Evolutionary conservation across 2,113 vertebrate genomes (phyloP), one percentile per base, ranked within the genome.

Genomic region (Probosciger aterrimus): DNA sequence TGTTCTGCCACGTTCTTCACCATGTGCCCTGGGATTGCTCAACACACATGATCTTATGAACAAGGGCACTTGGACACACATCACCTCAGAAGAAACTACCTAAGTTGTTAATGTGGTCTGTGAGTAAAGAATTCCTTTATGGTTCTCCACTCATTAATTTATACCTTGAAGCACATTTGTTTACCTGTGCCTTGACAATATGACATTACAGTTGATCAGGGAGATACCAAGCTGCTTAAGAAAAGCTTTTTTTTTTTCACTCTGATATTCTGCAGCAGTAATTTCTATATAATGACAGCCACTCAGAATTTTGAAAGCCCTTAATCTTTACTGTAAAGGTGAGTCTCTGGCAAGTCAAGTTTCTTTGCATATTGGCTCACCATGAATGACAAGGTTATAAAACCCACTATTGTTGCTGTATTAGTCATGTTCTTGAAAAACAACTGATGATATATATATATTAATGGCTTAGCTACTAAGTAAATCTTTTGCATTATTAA

Each of bases 401-500:
- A 92, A 35, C 16, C 15, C 28, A 49, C 28, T 70, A 24, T 31
- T 70, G 75, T 59, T 95, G 57, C 87, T 73, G 63, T 49, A 57
- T 90, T 85, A 93, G 69, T 91, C 69, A 82, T 44, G 47, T 68
- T 73, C 83, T 64, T 62, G 37, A 91, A 85, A 94, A 87, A 5
- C 27, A 86, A 3, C 8, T 64, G 41, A 57, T 76, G 31, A 37
- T 76, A 37, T 64, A 37, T 91, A 69, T 92, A 69, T 92, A 69
- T 90, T 65, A 92, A 89, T 49, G 37, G 8, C 25, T 89, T 62
- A 41, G 52, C 67, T 82, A 76, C 46, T 83, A 82, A 91, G 53
- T 59, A 95, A 85, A 84, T 43, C 44, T 84, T 86, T 67, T 82
- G 22, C 15, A 41, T 85, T 92, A 73, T 87, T 91, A 57, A 89